Base-by-base conservation (phyloP, 2,797 vertebrate genomes). In the Ptychadena robeensis region DNA sequence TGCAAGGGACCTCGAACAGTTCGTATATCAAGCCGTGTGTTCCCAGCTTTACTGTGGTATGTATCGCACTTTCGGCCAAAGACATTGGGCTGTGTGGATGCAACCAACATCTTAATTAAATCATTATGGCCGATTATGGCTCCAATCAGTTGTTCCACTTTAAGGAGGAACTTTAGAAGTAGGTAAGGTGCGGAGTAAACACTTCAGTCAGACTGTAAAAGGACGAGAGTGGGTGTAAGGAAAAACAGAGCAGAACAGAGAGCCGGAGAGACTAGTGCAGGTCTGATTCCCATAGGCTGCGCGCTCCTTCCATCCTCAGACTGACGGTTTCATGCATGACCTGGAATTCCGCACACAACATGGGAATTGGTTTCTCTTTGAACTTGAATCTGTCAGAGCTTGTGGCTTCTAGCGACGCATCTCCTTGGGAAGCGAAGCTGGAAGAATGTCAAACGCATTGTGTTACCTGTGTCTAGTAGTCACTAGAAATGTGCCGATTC, bases 261-360 rank as follows among this genome's bases (percentile, higher is more conserved):
- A 73, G 76, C 32, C 73, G 63, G 57, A 28, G 38, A 66, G 59
- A 68, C 77, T 80, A 77, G 71, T 70, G 69, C 65, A 80, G 59
- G 69, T 80, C 71, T 75, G 61, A 80, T 73, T 73, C 82, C 77
- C 82, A 75, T 69, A 40, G 67, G 71, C 82, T 70, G 53, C 30
- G 53, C 30, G 57, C 82, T 73, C 82, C 63, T 79, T 75, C 82
- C 71, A 75, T 80, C 71, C 70, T 64, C 61, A 78, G 61, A 80
- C 65, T 72, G 82, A 80, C 64, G 70, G 77, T 70, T 84, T 80
- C 82, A 80, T 53, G 77, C 82, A 84, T 84, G 82, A 84, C 82
- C 77, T 84, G 82, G 82, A 84, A 84, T 84, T 70, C 64, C 77
- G 75, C 65, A 70, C 59, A 44, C 71, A 66, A 78, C 82, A 74